Conservation (phyloP, 2,113 vertebrate genomes). For the Stigmatopora nigra region DNA sequence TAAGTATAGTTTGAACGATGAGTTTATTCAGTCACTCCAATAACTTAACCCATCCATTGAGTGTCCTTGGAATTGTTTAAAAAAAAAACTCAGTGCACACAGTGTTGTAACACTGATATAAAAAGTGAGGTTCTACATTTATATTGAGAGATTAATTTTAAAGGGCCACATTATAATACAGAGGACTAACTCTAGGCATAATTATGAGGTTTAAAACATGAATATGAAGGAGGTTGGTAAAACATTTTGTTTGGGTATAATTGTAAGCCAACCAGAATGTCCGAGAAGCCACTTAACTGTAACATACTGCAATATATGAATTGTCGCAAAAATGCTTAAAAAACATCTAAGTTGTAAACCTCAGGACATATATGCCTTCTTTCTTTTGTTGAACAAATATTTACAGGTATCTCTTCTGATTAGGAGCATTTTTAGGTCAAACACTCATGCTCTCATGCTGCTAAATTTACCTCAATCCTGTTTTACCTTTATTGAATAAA, state of each 20-base stretch:
- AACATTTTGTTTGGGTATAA: neutral
- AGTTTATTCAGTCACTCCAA: conserved; percentile 47
- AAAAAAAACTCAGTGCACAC: neutral
- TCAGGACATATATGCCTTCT: neutral
- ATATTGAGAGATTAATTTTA: neutral
- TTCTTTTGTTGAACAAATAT: neutral
- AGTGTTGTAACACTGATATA: neutral
- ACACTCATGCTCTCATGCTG: neutral
- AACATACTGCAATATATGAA: neutral
- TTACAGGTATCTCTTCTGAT: neutral
- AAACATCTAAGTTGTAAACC: neutral
- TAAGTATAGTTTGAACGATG: conserved; percentile 10
- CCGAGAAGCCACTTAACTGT: neutral
- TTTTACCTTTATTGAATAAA: neutral
- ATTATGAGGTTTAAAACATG: neutral
- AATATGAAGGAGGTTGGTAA: neutral
- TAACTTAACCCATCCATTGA: conserved; percentile 28
- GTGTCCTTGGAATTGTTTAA: neutral
- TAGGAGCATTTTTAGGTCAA: neutral
- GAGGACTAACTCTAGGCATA: neutral
- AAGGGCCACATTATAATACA: neutral
- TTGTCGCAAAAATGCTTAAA: neutral
- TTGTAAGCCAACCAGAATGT: too few species aligned
- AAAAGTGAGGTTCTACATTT: neutral
- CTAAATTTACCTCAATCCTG: neutral